Percentiles rank a stretch among this genome's conserved stretches.
These are phyloP conservation scores for Prionailurus viverrinus DNA, from an alignment of 2,113 vertebrate genomes.

Conservation along the genomic window DNA sequence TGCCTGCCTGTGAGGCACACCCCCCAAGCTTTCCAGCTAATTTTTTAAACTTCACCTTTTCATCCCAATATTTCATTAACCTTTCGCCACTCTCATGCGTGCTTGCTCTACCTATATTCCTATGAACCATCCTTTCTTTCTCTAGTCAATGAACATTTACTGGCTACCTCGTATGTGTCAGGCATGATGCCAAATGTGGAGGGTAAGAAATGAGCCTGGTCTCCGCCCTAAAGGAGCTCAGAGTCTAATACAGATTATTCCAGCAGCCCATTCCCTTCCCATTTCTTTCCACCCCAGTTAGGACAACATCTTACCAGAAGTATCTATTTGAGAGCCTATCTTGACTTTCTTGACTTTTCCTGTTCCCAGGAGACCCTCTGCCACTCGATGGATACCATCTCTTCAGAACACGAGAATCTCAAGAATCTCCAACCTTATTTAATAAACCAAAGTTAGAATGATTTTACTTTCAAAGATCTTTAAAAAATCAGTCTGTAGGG, in stretches of 20 bases:
- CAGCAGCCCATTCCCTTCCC: not conserved
- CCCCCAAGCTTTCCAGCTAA: slow-evolving; percentile 22
- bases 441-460: slow-evolving; percentile 48
- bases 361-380: not conserved
- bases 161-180: not conserved
- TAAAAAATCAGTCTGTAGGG: not conserved
- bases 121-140: not conserved
- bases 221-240: not conserved
- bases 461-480: slow-evolving; percentile 59
- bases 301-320: not conserved
- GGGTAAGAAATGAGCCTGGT: not conserved
- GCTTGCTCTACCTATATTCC: slow-evolving; percentile 20
- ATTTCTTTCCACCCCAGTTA: not conserved
- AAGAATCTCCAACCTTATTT: not conserved
- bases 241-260: not conserved
- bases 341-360: not conserved
- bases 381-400: not conserved
- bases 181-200: not conserved
- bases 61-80: not conserved
- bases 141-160: slow-evolving; percentile 2
- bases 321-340: not conserved
- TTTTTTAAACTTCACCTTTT: slow-evolving; percentile 38
- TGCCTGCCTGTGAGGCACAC: not conserved
- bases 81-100: not conserved
- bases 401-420: slow-evolving; percentile 6